These are phyloP conservation scores for Melanerpes aurifrons DNA, from an alignment of 2,113 vertebrate species.

Conservation along the genomic window DNA sequence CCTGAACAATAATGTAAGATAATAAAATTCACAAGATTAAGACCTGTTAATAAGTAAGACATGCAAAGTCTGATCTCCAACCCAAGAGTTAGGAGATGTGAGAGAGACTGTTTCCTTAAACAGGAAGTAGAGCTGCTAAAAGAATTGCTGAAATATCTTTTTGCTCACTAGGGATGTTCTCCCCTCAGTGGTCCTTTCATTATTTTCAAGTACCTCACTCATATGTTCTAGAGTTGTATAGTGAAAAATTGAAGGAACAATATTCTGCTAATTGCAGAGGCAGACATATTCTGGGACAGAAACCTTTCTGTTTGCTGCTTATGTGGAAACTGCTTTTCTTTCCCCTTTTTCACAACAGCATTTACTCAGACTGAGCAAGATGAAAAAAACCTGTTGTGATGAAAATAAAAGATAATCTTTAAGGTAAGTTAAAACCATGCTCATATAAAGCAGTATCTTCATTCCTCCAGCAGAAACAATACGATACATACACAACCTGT, in stretches of 20 bases:
- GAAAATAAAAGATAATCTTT: not conserved
- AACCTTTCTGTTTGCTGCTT: not conserved
- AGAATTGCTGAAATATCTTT: not conserved
- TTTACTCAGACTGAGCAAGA: not conserved
- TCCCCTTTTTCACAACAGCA: not conserved
- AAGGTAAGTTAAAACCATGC: not conserved
- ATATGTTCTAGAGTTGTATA: not conserved
- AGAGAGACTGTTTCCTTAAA: not conserved
- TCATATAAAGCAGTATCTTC: not conserved
- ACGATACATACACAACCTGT: not conserved
- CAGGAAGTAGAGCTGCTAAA: not conserved
- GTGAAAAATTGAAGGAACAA: not conserved
- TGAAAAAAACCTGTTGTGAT: not conserved
- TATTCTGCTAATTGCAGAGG: not conserved
- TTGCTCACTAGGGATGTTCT: not conserved
- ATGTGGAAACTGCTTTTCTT: not conserved
- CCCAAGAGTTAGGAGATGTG: not conserved
- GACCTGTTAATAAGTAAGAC: not conserved
- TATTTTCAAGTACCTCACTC: not conserved
- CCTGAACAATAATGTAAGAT: slow-evolving; percentile 75
- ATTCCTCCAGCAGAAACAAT: not conserved
- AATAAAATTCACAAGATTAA: not conserved
- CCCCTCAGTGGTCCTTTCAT: not conserved
- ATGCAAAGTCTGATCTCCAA: not conserved
- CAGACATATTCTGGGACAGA: not conserved